phyloP scores from a whole-genome alignment of 2,113 vertebrate genomes.

The Promerops cafer region DNA sequence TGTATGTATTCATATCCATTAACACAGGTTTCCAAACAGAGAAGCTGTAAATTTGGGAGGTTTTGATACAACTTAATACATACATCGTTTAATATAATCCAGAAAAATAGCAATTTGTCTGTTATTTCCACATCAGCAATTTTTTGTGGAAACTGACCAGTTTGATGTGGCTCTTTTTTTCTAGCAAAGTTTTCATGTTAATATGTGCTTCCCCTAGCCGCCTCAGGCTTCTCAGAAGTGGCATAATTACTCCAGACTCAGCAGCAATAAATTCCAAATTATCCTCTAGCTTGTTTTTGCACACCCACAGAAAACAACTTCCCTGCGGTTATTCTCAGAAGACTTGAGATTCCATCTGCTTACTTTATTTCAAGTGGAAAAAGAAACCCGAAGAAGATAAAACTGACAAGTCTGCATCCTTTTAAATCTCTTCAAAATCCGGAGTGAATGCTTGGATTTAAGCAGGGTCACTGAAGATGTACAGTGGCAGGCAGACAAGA shows the following conservation, averaged over 20 bases:
- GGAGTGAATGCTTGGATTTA: neutral
- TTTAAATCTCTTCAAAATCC: constrained; percentile 2
- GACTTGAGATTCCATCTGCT: constrained; percentile 31
- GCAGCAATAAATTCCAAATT: constrained; percentile 29
- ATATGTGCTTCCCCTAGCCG: neutral
- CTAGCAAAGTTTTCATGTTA: neutral
- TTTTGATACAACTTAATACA: neutral
- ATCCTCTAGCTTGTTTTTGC: constrained; percentile 32
- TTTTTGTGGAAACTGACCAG: neutral
- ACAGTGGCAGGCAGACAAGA: neutral
- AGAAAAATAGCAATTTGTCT: neutral
- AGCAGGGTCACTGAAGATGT: neutral
- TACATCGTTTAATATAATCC: neutral
- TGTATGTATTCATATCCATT: neutral
- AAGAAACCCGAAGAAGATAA: neutral
- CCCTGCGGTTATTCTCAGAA: neutral
- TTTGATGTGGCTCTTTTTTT: neutral
- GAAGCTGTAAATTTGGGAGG: neutral
- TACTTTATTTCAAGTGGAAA: constrained; percentile 20
- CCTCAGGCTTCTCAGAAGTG: neutral
- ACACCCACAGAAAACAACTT: neutral
- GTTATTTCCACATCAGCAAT: neutral
- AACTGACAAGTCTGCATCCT: neutral
- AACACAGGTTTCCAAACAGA: neutral
- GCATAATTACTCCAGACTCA: constrained; percentile 22